phyloP scores from a whole-genome alignment of 2,888 invertebrate genomes.

The Drosophila hamatofila region DNA sequence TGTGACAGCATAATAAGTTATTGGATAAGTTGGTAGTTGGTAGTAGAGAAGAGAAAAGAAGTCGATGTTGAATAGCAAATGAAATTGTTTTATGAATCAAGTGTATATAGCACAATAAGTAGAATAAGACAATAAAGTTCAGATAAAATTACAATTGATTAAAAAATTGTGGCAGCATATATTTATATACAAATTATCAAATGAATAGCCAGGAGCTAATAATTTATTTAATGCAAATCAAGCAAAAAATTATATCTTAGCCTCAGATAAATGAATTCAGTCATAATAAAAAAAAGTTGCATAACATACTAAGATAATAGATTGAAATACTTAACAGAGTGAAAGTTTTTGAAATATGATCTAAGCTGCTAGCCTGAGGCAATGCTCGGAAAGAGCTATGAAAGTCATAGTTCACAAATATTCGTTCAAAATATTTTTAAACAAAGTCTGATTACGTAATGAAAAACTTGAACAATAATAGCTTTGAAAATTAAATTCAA shows the following conservation, averaged over 20 bases:
- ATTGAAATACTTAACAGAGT: not conserved
- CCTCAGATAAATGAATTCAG: not conserved
- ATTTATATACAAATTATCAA: not conserved
- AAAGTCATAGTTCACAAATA: slow-evolving; percentile 4
- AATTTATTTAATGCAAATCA: not conserved
- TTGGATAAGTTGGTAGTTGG: not conserved
- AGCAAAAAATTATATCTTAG: not conserved
- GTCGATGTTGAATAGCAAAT: not conserved
- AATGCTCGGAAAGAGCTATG: not conserved
- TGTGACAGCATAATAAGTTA: slow-evolving; percentile 6
- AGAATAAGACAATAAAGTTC: not conserved
- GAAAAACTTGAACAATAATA: not conserved
- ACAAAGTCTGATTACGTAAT: not conserved
- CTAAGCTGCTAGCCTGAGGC: not conserved
- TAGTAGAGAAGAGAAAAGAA: not conserved
- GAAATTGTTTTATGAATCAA: not conserved
- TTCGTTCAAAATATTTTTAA: not conserved
- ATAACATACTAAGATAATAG: not conserved
- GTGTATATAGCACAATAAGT: not conserved
- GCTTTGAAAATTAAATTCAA: not conserved
- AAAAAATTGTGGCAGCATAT: not conserved
- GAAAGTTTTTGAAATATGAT: slow-evolving; percentile 1
- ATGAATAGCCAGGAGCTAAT: not conserved
- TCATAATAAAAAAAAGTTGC: not conserved
- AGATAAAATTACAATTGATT: not conserved